Base-by-base conservation (phyloP, 2,113 vertebrate species). In the Irena cyanogastra region DNA sequence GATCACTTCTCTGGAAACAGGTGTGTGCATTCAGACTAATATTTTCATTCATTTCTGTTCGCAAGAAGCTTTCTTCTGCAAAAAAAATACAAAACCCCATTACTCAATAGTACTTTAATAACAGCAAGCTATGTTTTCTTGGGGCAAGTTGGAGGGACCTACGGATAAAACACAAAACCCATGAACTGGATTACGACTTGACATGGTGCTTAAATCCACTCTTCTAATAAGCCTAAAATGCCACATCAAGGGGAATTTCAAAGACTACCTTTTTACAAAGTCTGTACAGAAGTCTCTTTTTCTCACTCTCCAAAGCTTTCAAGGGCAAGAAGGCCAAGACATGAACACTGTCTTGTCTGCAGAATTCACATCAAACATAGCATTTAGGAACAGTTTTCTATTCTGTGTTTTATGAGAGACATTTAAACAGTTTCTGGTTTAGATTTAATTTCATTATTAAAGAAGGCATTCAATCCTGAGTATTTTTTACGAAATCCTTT, bases 171-270 rank as follows among this genome's bases (percentile, higher is more conserved):
- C 5, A 60, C n/a, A 75, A 22, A 74, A 64, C 9, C 18, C 56
- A 72, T 85, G 72, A 93, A 90, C 59, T 71, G 93, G 60, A 97
- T 92, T 90, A 66, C 50, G 41, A 79, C 71, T 89, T 93, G 66
- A 86, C 71, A 44, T 50, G 41, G 28, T 65, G 85, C 94, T 90
- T 93, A 90, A 72, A 87, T 90, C 77, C 64, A 79, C 50, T 59
- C 70, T 94, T 94, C 45, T 94, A 95, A 97, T 96, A 94, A 97
- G 60, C 89, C 80, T 91, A 81, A 97, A 95, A 93, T 90, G 71
- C 41, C 65, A 95, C 85, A 96, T 85, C 88, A 97, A 96, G 71
- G 49, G 90, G 82, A 87, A 92, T 96, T 97, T 96, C 89, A 96
- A 94, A 97, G 93, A 56, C 31, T 39, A 64, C 9, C 16, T 80